Evolutionary conservation across 2,113 vertebrate genomes (phyloP).

Genomic region (Zapornia atra): DNA sequence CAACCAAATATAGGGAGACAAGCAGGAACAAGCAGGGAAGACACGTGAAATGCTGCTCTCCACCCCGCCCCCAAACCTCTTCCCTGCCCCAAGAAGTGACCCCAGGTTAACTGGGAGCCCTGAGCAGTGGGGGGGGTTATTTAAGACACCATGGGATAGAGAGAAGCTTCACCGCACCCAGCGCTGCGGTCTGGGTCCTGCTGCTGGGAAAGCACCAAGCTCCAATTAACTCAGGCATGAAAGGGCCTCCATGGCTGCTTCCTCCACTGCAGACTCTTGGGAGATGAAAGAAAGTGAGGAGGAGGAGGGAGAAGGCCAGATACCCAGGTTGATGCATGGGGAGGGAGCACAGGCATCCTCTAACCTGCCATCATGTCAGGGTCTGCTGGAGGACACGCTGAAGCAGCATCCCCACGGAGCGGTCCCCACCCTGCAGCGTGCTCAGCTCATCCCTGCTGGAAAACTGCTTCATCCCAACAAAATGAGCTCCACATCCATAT

Average conservation of each 20-base stretch:
- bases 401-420: neutral
- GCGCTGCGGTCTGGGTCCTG: neutral
- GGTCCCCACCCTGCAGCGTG: rapidly evolving
- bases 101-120: neutral
- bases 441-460: neutral
- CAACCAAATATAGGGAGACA: neutral
- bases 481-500: rapidly evolving
- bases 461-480: neutral
- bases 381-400: neutral
- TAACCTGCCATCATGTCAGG: neutral
- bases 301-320: no score
- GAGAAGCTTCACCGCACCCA: neutral
- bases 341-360: neutral
- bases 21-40: neutral
- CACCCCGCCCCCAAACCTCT: neutral
- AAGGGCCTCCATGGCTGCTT: neutral
- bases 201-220: neutral
- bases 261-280: neutral
- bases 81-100: neutral
- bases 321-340: no score
- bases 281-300: neutral
- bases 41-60: neutral
- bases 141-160: neutral
- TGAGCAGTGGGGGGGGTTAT: neutral
- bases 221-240: neutral